A percentile compares a stretch with the other conserved stretches of the same genome.
phyloP scores from a whole-genome alignment of 2,113 vertebrate species.

The Sakesphorus luctuosus region DNA sequence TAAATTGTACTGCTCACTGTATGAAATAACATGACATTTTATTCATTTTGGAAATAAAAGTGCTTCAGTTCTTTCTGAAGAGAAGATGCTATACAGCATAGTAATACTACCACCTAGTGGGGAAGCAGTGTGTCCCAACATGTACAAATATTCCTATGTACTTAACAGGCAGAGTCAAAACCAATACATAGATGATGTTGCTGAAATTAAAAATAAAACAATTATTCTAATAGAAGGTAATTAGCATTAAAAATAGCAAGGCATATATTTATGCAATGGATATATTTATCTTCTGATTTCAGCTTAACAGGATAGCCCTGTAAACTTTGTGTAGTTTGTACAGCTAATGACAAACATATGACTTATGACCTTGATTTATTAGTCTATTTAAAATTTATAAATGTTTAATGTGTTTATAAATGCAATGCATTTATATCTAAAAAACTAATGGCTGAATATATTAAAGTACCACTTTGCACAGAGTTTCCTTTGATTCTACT shows the following conservation, averaged over 20 bases:
- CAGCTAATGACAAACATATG: neutral
- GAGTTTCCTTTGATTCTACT: neutral
- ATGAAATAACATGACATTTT: neutral
- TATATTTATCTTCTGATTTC: neutral
- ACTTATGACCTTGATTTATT: neutral
- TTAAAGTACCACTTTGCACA: neutral
- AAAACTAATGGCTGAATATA: neutral
- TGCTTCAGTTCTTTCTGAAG: neutral
- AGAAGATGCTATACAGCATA: neutral
- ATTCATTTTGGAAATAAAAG: neutral
- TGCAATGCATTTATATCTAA: neutral
- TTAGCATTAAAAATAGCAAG: neutral
- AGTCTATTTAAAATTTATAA: neutral
- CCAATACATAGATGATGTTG: neutral
- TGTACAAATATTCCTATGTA: neutral
- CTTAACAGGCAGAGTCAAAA: neutral
- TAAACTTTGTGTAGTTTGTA: neutral
- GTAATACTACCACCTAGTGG: conserved; percentile 66
- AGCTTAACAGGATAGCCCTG: neutral
- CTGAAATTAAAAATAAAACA: neutral
- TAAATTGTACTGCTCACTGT: neutral
- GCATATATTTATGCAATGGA: neutral
- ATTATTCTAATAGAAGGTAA: neutral
- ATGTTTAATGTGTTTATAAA: neutral
- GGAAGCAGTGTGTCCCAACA: neutral